Evolutionary conservation across 2,113 vertebrate genomes (phyloP).

Genomic region (Gallinago undulata): DNA sequence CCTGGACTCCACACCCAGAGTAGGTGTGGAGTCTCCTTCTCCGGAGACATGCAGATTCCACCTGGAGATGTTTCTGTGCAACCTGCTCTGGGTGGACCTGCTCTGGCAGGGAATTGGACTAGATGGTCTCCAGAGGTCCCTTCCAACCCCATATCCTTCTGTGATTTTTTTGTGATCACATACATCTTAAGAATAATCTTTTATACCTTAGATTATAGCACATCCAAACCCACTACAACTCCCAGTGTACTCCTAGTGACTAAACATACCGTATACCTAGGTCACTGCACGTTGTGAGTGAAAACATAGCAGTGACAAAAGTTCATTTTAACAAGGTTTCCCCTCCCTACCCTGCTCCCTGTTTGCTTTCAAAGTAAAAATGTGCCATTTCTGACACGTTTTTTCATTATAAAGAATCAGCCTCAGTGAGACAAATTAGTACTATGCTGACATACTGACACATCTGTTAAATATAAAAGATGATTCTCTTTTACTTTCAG

Average conservation of each 20-base stretch:
- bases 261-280: background rate
- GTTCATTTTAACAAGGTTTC: background rate
- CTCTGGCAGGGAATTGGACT: too few relatives aligned
- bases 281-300: background rate
- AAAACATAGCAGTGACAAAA: background rate
- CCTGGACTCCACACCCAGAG: too few relatives aligned
- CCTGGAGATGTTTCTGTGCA: too few relatives aligned
- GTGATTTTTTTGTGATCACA: background rate
- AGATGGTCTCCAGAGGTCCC: too few relatives aligned
- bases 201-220: background rate
- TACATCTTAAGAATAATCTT: background rate
- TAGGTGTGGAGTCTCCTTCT: too few relatives aligned
- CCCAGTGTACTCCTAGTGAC: background rate
- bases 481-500: slow-evolving; percentile 20
- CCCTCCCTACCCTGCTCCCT: background rate
- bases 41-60: too few relatives aligned
- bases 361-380: slow-evolving; percentile 1
- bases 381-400: slow-evolving; percentile 50
- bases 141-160: too few relatives aligned
- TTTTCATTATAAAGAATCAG: slow-evolving; percentile 37
- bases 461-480: slow-evolving; percentile 42
- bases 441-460: slow-evolving; percentile 47
- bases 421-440: slow-evolving; percentile 14
- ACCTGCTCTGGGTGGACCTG: too few relatives aligned
- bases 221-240: background rate